phyloP scores from a whole-genome alignment of 2,113 vertebrate genomes.

The Rhynchopsitta pachyrhyncha region DNA sequence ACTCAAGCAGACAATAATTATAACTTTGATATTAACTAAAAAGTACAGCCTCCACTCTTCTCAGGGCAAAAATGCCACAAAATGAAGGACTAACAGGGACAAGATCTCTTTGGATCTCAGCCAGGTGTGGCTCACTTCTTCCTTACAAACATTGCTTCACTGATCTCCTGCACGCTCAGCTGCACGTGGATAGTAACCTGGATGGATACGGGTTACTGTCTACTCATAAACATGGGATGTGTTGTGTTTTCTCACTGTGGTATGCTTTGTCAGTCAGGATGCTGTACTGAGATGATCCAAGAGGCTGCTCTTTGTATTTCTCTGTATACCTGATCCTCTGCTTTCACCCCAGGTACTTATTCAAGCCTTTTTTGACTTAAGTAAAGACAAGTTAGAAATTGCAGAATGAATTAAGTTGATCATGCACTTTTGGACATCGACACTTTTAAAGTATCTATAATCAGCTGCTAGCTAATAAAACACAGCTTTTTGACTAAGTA shows the following conservation, averaged over 20 bases:
- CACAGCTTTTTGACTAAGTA: background rate
- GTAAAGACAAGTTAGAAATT: background rate
- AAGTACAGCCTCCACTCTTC: background rate
- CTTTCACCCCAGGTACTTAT: background rate
- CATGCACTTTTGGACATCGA: background rate
- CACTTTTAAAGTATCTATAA: background rate
- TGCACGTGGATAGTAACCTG: background rate
- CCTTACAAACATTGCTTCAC: background rate
- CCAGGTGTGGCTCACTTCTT: background rate
- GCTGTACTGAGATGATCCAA: background rate
- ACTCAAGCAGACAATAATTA: background rate
- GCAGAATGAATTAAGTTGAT: background rate
- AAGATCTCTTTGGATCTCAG: background rate
- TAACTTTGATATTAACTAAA: background rate
- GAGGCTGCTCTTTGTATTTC: background rate
- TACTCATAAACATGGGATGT: background rate
- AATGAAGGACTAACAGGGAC: background rate
- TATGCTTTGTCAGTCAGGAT: background rate
- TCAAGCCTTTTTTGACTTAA: background rate
- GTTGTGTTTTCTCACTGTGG: background rate
- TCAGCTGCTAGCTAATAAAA: background rate
- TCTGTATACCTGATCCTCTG: background rate
- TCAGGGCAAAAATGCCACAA: background rate
- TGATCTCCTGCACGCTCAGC: background rate
- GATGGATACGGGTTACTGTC: background rate